Evolutionary conservation across 1,140 invertebrate species (phyloP).

Genomic region (Ceratitis capitata): DNA sequence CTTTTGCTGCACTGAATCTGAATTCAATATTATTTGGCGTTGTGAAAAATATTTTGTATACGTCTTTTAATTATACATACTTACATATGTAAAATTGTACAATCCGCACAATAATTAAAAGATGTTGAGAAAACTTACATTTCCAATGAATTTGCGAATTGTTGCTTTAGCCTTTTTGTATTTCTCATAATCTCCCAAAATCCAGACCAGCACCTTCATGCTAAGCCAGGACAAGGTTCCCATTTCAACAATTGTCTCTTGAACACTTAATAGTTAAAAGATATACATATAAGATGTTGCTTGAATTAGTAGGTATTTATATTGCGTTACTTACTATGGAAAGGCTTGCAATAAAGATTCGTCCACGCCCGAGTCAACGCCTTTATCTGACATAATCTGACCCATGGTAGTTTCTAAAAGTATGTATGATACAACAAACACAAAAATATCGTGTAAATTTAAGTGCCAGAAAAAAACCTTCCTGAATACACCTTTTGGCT

Average conservation of each 20-base stretch:
- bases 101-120: too few relatives aligned
- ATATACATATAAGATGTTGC: too few relatives aligned
- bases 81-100: background rate
- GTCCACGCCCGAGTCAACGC: background rate
- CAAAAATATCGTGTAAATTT: too few relatives aligned
- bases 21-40: too few relatives aligned
- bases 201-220: conserved; percentile 44
- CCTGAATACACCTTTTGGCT: too few relatives aligned
- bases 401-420: conserved; percentile 60
- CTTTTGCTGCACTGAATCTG: too few relatives aligned
- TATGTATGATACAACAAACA: too few relatives aligned
- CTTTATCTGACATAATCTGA: conserved; percentile 45
- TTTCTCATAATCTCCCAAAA: conserved; percentile 49
- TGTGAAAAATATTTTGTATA: too few relatives aligned
- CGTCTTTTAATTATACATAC: too few relatives aligned
- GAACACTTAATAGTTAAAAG: background rate
- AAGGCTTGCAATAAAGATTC: background rate
- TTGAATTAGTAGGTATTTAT: too few relatives aligned
- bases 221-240: conserved; percentile 55
- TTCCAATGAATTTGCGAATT: conserved; percentile 53
- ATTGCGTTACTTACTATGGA: background rate
- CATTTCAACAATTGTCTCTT: conserved; percentile 59
- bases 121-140: conserved; percentile 48
- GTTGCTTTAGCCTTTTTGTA: conserved; percentile 50
- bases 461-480: too few relatives aligned